Base-by-base conservation (phyloP, 2,888 invertebrate species). In the Cheilosia urbana region DNA sequence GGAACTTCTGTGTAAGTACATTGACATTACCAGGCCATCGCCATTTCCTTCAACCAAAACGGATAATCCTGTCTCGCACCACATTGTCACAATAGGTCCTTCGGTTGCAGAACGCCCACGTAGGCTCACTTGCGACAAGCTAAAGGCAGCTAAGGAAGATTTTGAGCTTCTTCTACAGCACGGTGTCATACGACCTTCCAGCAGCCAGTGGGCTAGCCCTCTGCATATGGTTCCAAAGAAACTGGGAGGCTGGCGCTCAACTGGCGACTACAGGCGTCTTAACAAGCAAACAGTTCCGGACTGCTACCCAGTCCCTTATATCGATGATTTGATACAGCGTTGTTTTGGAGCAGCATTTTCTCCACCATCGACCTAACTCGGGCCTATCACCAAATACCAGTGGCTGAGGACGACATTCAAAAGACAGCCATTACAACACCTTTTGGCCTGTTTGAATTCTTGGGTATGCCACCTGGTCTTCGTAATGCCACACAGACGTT, bases 401-500 rank as follows among this genome's bases (percentile, higher is more conserved):
- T 60, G 13, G 60, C 37, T 4, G 9, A 11, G 1, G 57, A 15
- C 6, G 37, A 37, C 13, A 57, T 57, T 21, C 19, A 19, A 37
- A 57, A 57, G 17, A 57, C 57, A 4, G 37, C 37, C 4, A 11
- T 57, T 5, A 57, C 37, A 1, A 57, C 34, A 21, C 57, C 37
- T 0, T 21, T 49, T 21, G 49, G 49, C 1, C 49, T 49, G 2
- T 49, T 30, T 3, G 27, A 55, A 55, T 27, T 55, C 21, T 15
- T 58, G 37, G 37, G 37, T 0, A 58, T 58, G 57, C 57, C 57
- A 21, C 24, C n/a, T n/a, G 53, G 53, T 27, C 53, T 53, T n/a
- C 60, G 40, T 15, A 60, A 60, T 42, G 42, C n/a, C 40, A n/a
- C 60, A 15, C 57, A 57, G 57, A 57, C 57, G 37, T 57, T 57